These are phyloP conservation scores for Steinernema feltiae DNA, from an alignment of 1,140 invertebrate species.

Conservation along the genomic window DNA sequence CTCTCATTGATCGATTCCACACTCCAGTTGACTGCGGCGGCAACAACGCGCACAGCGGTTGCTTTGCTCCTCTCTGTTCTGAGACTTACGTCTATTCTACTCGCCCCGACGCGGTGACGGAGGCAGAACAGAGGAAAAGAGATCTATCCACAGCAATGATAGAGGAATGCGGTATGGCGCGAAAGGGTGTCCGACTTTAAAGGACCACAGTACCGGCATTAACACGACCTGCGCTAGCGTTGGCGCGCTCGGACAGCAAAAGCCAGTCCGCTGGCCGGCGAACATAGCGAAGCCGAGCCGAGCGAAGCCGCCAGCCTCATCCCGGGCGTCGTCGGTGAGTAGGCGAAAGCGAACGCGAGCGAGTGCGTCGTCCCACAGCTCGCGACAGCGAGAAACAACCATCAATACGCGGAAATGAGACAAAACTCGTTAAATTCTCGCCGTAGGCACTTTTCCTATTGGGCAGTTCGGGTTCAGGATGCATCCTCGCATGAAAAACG, in stretches of 20 bases:
- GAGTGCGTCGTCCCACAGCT: not conserved
- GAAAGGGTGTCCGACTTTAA: not conserved
- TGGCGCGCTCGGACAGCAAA: too few relatives aligned
- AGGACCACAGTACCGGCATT: too few relatives aligned
- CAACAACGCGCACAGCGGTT: not conserved
- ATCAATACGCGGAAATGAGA: not conserved
- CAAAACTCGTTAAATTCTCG: slow-evolving; percentile 2
- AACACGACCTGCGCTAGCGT: too few relatives aligned
- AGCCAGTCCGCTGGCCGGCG: too few relatives aligned
- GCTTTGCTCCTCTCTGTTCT: too few relatives aligned
- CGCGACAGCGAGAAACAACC: slow-evolving; percentile 1
- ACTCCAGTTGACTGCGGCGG: slow-evolving; percentile 4
- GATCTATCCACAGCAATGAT: not conserved
- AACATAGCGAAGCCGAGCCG: too few relatives aligned
- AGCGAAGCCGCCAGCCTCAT: not conserved
- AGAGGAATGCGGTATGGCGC: not conserved
- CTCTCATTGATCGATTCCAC: slow-evolving; percentile 13
- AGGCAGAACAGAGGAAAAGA: not conserved
- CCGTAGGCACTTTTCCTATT: not conserved
- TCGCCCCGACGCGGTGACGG: not conserved
- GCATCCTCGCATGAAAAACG: not conserved
- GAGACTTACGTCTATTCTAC: too few relatives aligned
- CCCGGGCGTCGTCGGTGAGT: not conserved
- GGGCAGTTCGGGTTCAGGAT: not conserved
- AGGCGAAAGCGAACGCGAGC: not conserved